Base-by-base conservation (phyloP, 2,888 invertebrate genomes). In the Cinara cedri region DNA sequence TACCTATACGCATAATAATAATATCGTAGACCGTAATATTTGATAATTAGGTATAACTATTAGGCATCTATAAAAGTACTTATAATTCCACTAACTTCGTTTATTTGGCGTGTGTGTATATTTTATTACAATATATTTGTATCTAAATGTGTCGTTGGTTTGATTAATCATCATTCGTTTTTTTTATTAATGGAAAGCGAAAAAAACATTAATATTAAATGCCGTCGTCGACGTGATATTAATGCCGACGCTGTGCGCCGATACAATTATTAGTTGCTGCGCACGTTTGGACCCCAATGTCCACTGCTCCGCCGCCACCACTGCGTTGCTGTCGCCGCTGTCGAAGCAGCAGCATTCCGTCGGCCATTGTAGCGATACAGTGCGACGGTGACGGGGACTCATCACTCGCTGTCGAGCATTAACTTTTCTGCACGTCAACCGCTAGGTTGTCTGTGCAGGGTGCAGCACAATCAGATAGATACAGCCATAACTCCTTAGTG, bases 211-310 rank as follows among this genome's bases (percentile, higher is more conserved):
- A 46, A 34, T n/a, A 34, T 34, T 4, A 71, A 44, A 16, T 42
- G 54, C 14, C 54, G 70, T 42, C 70, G 19, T 55, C 66, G 51
- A 0, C 71, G 71, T 34, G 34, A 21, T 62, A 16, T 14, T 44
- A 63, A 1, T 19, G 44, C 26, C 62, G 51, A 16, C 63, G 74
- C 26, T 44, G 71, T 44, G 71, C 71, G 71, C 16, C 42, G 51
- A 74, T 4, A 63, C 74, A 62, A 49, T 72, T 62, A 42, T 51
- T 42, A 63, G 13, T 16, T 21, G 72, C 21, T 42, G 62, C 51
- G 63, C 63, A 42, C 74, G 62, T 63, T 21, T 6, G 51, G 63
- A 63, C 74, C 51, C 72, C 60, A 46, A 72, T 72, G 72, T 57
- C 60, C 60, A 60, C 70, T 44, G 70, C 55, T 16, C 55, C 70